A percentile compares a stretch with the other conserved stretches of the same genome.
Evolutionary conservation across 2,888 invertebrate genomes (phyloP).

Genomic region (Nemoura dubitans): DNA sequence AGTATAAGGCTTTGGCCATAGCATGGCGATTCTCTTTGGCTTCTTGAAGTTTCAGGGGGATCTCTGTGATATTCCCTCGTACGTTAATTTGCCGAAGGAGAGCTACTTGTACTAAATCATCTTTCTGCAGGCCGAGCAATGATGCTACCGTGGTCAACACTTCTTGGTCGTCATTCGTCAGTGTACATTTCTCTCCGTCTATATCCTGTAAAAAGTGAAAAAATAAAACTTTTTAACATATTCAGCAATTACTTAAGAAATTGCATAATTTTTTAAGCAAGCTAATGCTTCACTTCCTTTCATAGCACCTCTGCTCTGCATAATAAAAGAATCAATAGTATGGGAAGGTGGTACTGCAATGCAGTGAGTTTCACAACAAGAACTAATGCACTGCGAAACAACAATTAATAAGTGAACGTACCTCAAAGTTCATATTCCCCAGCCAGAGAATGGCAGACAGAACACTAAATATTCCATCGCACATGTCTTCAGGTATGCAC

Average conservation of each 20-base stretch:
- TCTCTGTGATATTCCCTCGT: conserved; percentile 91
- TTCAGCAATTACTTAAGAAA: background rate
- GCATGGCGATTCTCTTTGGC: conserved; percentile 91
- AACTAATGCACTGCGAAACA: background rate
- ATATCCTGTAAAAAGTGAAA: conserved; percentile 69
- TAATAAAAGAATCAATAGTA: background rate
- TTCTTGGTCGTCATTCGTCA: conserved; percentile 75
- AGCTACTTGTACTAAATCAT: conserved; percentile 79
- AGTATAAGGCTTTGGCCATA: conserved; percentile 91
- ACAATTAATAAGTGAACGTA: conserved; percentile 54
- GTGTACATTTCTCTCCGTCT: conserved; percentile 84
- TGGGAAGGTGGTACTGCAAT: background rate
- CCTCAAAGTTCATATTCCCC: conserved; percentile 85
- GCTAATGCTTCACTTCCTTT: background rate
- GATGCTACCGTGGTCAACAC: conserved; percentile 77
- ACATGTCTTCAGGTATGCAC: conserved; percentile 85
- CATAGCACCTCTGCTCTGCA: background rate
- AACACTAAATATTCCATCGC: conserved; percentile 88
- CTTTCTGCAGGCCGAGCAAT: conserved; percentile 77
- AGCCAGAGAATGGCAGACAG: conserved; percentile 90
- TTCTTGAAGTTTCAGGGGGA: conserved; percentile 87
- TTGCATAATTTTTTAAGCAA: background rate
- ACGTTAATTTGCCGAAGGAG: conserved; percentile 86
- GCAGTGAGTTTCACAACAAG: background rate
- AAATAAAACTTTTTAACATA: conserved; percentile 20